Evolutionary conservation across 2,797 vertebrate species (phyloP).

Genomic region (Meda fulgida): DNA sequence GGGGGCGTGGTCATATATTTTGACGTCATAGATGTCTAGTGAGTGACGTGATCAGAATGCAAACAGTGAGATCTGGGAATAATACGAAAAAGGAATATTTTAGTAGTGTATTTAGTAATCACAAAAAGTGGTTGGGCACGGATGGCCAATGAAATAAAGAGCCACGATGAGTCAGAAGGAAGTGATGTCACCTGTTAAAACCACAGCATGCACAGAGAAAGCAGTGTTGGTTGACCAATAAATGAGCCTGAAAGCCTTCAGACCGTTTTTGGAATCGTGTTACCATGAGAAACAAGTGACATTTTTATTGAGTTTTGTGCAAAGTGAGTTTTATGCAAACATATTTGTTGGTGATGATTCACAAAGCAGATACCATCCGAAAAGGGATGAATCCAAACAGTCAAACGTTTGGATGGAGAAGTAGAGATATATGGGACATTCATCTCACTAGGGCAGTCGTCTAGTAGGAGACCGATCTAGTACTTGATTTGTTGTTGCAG

Average conservation of each 20-base stretch:
- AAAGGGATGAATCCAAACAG: background rate
- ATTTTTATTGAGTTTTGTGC: background rate
- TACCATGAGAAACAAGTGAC: background rate
- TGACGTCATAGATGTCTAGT: background rate
- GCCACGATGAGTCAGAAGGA: slow-evolving; percentile 83
- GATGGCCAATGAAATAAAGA: slow-evolving; percentile 46
- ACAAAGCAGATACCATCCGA: background rate
- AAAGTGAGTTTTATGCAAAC: background rate
- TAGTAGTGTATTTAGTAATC: background rate
- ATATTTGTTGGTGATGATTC: too few species aligned
- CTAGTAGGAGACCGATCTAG: too few species aligned
- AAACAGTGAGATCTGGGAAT: background rate
- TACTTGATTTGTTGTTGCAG: too few species aligned
- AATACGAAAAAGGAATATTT: too few species aligned
- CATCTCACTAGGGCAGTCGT: too few species aligned
- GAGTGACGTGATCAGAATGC: background rate
- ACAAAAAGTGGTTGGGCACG: background rate
- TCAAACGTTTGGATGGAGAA: too few species aligned
- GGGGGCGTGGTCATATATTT: background rate
- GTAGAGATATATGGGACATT: too few species aligned
- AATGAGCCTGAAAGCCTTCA: slow-evolving; percentile 45
- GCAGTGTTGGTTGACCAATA: slow-evolving; percentile 8
- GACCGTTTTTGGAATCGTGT: slow-evolving; percentile 8
- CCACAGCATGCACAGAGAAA: slow-evolving; percentile 68
- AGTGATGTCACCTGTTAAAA: slow-evolving; percentile 76